phyloP scores from a whole-genome alignment of 1,140 invertebrate species.

The Sarcophaga peregrina region DNA sequence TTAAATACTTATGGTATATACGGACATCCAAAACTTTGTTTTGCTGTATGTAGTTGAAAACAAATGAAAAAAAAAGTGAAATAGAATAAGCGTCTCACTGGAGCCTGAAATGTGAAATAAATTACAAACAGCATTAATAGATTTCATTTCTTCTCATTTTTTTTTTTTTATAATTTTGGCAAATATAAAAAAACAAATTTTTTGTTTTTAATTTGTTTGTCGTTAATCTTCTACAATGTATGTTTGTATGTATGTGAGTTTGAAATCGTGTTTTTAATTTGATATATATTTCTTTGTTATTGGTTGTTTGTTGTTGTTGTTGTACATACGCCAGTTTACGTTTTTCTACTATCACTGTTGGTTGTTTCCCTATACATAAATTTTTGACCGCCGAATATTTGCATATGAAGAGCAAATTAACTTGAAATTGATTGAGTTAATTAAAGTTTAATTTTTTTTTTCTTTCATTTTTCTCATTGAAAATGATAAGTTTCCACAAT shows the following conservation, averaged over 20 bases:
- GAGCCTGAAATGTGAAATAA: slow-evolving; percentile 21
- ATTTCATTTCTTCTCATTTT: neutral
- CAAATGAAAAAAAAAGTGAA: neutral
- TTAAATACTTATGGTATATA: neutral
- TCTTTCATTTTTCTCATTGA: neutral
- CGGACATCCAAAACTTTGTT: too few species aligned
- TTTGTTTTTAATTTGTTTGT: neutral
- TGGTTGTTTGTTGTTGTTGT: neutral
- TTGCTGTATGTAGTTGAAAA: too few species aligned
- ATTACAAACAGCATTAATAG: slow-evolving; percentile 19
- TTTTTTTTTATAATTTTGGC: neutral
- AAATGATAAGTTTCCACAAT: neutral
- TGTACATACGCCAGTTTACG: neutral
- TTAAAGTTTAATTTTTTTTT: neutral
- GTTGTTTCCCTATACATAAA: neutral
- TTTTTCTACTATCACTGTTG: neutral
- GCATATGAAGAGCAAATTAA: neutral
- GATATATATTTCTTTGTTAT: neutral
- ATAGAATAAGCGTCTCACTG: neutral
- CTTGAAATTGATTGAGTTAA: neutral
- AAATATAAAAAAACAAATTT: neutral
- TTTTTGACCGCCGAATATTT: neutral
- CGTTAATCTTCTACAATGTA: slow-evolving; percentile 15
- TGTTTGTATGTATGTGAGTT: neutral
- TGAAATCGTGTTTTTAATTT: neutral